phyloP scores from a whole-genome alignment of 2,888 invertebrate species.

The Caenorhabditis sp. region DNA sequence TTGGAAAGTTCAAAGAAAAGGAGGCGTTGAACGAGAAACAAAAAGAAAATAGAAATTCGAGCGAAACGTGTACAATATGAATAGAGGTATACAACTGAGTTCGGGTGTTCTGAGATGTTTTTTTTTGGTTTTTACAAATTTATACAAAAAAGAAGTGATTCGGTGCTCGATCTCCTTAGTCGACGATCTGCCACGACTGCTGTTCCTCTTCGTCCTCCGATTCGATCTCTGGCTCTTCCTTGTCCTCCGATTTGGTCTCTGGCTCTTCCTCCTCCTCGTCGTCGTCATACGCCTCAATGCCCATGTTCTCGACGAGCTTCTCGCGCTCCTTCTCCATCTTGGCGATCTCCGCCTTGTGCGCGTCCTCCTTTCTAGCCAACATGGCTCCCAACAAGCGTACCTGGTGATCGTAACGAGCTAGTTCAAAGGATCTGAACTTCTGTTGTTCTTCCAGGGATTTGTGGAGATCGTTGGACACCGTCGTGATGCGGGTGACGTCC shows the following conservation, averaged over 20 bases:
- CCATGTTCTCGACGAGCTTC: constrained; percentile 20
- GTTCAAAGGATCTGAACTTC: neutral
- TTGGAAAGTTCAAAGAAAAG: neutral
- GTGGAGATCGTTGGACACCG: neutral
- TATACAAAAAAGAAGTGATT: too few species aligned
- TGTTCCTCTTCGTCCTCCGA: neutral
- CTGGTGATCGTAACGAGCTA: neutral
- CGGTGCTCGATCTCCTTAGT: too few species aligned
- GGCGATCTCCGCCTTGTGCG: neutral
- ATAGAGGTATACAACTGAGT: neutral
- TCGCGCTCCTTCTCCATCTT: neutral
- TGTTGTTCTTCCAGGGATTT: neutral
- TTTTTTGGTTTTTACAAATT: neutral
- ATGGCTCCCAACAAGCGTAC: neutral
- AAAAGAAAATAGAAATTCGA: neutral
- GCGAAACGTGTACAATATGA: neutral
- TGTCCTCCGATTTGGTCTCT: neutral
- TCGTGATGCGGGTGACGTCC: too few species aligned
- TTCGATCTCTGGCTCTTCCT: neutral
- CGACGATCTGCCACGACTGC: constrained; percentile 17
- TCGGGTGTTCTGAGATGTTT: constrained; percentile 5
- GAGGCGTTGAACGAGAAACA: neutral
- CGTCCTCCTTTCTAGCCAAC: neutral
- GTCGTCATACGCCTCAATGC: constrained; percentile 27
- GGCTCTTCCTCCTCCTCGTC: neutral